Percentiles rank a stretch among this genome's conserved stretches.
Evolutionary conservation across 1,140 invertebrate species (phyloP).

Genomic region (Hyles vespertilio): DNA sequence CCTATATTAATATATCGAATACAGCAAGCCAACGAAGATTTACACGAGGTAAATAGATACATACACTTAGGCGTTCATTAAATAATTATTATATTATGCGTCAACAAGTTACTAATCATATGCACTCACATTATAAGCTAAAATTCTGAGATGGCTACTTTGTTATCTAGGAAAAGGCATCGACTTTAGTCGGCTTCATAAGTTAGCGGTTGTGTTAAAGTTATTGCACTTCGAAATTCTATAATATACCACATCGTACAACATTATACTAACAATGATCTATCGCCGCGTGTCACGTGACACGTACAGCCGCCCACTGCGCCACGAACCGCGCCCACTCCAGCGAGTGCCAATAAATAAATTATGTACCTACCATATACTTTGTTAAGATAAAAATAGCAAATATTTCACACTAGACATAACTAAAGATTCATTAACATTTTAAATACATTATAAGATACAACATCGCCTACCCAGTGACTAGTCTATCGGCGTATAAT

Average conservation of each 20-base stretch:
- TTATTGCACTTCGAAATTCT: constrained; percentile 54
- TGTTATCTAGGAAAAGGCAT: constrained; percentile 44
- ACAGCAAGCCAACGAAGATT: constrained; percentile 57
- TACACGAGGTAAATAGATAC: constrained; percentile 39
- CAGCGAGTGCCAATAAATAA: constrained; percentile 54
- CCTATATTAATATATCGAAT: constrained; percentile 8
- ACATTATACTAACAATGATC: constrained; percentile 17
- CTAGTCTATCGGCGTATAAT: constrained; percentile 70
- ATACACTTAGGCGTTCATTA: constrained; percentile 40
- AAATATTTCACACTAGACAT: constrained; percentile 63
- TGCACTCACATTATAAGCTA: constrained; percentile 50
- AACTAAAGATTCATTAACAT: constrained; percentile 70
- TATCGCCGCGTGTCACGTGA: constrained; percentile 15
- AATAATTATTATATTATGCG: constrained; percentile 63
- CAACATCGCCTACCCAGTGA: constrained; percentile 70
- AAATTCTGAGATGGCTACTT: constrained; percentile 39
- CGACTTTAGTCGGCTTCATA: constrained; percentile 49
- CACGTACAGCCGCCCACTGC: constrained; percentile 18
- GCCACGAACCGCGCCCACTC: constrained; percentile 17
- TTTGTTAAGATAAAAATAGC: constrained; percentile 56
- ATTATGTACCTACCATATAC: constrained; percentile 50
- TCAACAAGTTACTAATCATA: constrained; percentile 60
- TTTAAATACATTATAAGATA: constrained; percentile 66
- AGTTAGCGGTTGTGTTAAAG: constrained; percentile 38
- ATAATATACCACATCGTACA: constrained; percentile 36